Conservation (phyloP, 2,113 vertebrate species). For the Chaetops frenatus region DNA sequence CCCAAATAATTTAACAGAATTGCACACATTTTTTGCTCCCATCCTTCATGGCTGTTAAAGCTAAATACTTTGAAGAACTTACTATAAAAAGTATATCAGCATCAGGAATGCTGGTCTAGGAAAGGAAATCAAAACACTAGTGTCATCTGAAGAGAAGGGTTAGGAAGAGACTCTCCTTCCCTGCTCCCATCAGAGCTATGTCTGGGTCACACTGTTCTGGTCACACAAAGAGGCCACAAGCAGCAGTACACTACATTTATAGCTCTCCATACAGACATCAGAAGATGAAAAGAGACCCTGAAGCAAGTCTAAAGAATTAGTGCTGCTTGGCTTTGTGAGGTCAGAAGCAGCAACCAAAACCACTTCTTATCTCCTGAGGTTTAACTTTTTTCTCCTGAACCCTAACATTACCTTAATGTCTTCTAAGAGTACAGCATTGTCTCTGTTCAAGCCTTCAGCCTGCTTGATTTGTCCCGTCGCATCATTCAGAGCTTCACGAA, state of each 20-base stretch:
- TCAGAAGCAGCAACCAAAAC: background rate
- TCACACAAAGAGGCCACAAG: background rate
- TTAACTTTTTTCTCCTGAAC: background rate
- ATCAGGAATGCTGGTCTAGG: background rate
- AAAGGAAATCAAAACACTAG: background rate
- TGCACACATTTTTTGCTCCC: background rate
- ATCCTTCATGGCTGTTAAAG: background rate
- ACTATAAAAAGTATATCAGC: background rate
- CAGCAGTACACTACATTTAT: background rate
- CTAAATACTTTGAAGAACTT: background rate
- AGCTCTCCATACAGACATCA: background rate
- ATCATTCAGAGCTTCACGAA: conserved; percentile 75
- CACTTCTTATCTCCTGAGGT: background rate
- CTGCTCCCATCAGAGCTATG: background rate
- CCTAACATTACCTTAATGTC: conserved; percentile 76
- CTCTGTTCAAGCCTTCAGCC: conserved; percentile 78
- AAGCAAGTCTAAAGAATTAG: background rate
- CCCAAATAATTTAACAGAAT: background rate
- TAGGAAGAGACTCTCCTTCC: background rate
- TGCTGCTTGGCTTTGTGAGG: background rate
- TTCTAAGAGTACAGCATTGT: conserved; percentile 72
- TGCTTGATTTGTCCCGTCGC: conserved; percentile 71
- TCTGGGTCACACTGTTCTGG: background rate
- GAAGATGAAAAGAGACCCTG: background rate
- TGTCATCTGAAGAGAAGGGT: background rate